Evolutionary conservation across 1,140 invertebrate genomes (phyloP).

Genomic region (Papilio polyxenes): DNA sequence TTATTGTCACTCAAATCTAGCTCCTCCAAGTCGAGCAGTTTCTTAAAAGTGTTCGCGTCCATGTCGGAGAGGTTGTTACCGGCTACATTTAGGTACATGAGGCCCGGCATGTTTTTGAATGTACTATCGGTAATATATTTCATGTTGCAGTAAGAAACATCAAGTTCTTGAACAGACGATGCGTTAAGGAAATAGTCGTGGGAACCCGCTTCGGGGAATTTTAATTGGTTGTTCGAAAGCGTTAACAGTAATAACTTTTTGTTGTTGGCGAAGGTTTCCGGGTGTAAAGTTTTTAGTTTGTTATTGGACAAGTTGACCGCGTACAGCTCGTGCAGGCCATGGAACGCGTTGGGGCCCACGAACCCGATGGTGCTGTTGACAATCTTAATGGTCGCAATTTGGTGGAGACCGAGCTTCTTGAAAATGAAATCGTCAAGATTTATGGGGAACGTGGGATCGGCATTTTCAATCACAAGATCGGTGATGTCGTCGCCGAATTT

Average conservation of each 20-base stretch:
- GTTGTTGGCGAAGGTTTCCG: constrained; percentile 84
- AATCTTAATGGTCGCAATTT: constrained; percentile 82
- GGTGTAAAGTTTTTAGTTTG: constrained; percentile 82
- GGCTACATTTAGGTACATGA: constrained; percentile 84
- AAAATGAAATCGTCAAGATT: constrained; percentile 81
- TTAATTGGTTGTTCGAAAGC: constrained; percentile 86
- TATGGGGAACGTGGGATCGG: constrained; percentile 80
- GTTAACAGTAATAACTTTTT: constrained; percentile 83
- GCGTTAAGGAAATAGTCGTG: constrained; percentile 82
- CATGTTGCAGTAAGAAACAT: constrained; percentile 84
- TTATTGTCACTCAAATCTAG: constrained; percentile 85
- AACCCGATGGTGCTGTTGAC: constrained; percentile 81
- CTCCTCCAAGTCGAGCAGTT: constrained; percentile 83
- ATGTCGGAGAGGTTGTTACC: constrained; percentile 84
- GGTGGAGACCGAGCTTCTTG: constrained; percentile 81
- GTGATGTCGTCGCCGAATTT: constrained; percentile 82
- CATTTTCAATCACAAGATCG: constrained; percentile 82
- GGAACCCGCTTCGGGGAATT: constrained; percentile 71
- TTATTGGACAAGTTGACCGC: constrained; percentile 85
- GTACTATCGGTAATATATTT: constrained; percentile 81
- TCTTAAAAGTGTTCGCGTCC: constrained; percentile 82
- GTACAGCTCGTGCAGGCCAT: constrained; percentile 83
- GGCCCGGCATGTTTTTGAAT: constrained; percentile 82
- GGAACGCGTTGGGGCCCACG: constrained; percentile 83
- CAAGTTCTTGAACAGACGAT: constrained; percentile 84